These are phyloP conservation scores for Rhabdornis inornatus DNA, from an alignment of 2,113 vertebrate species.

Conservation along the genomic window DNA sequence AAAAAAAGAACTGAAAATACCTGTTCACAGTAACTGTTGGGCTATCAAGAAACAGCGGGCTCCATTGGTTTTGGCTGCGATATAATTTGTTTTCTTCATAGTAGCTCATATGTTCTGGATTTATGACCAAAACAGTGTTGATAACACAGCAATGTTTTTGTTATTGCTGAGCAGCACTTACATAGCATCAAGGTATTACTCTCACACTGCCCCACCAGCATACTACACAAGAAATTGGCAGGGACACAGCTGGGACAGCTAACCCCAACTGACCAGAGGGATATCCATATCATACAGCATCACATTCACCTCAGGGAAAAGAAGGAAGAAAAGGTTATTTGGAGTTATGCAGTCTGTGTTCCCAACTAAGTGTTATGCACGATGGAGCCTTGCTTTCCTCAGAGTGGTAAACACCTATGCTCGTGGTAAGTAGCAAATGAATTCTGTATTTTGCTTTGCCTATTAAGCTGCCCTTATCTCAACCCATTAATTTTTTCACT, in stretches of 20 bases:
- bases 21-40: background rate
- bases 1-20: background rate
- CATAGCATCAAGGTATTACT: background rate
- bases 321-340: background rate
- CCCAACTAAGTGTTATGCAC: background rate
- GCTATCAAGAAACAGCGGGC: background rate
- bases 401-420: background rate
- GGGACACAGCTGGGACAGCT: background rate
- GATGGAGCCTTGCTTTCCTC: background rate
- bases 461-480: background rate
- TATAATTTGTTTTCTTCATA: background rate
- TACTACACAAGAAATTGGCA: background rate
- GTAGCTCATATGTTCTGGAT: background rate
- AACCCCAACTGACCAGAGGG: background rate
- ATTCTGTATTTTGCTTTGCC: background rate
- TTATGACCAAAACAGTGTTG: background rate
- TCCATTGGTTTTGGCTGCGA: background rate
- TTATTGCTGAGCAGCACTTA: background rate
- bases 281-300: background rate
- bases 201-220: background rate
- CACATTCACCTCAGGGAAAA: rapidly evolving
- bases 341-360: background rate
- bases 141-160: rapidly evolving
- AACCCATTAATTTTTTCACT: background rate
- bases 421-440: background rate